phyloP scores from a whole-genome alignment of 2,888 invertebrate genomes.

The Cordilura impudica region DNA sequence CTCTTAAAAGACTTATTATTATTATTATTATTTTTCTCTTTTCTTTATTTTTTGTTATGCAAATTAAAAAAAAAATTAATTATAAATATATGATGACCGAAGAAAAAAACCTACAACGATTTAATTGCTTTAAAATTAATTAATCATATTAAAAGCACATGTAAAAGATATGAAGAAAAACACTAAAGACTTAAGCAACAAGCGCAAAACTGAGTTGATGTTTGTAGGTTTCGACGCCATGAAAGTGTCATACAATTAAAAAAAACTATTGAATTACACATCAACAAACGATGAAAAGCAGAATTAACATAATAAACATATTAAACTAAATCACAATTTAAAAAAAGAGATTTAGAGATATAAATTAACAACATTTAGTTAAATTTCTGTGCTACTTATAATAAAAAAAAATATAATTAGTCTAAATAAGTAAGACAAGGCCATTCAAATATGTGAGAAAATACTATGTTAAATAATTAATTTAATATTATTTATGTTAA shows the following conservation, averaged over 20 bases:
- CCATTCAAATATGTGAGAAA: too few relatives aligned
- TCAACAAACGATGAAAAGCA: background rate
- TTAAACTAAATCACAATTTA: background rate
- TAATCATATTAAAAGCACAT: background rate
- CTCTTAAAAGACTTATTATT: too few relatives aligned
- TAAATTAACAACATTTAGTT: background rate
- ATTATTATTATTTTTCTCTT: too few relatives aligned
- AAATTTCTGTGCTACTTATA: background rate
- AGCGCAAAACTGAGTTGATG: background rate
- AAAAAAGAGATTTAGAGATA: background rate
- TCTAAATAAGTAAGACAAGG: background rate
- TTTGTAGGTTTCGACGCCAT: background rate
- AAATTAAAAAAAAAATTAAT: background rate
- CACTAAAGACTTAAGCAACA: constrained; percentile 18
- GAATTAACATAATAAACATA: background rate
- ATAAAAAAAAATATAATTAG: background rate
- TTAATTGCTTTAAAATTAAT: background rate
- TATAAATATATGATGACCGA: background rate
- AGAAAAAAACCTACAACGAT: background rate
- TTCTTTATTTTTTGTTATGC: too few relatives aligned
- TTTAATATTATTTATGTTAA: too few relatives aligned
- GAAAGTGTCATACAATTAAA: background rate
- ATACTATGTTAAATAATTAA: too few relatives aligned
- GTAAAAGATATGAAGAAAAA: background rate
- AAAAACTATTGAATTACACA: background rate